Evolutionary conservation across 2,888 invertebrate genomes (phyloP).

Genomic region (Chironomus riparius): DNA sequence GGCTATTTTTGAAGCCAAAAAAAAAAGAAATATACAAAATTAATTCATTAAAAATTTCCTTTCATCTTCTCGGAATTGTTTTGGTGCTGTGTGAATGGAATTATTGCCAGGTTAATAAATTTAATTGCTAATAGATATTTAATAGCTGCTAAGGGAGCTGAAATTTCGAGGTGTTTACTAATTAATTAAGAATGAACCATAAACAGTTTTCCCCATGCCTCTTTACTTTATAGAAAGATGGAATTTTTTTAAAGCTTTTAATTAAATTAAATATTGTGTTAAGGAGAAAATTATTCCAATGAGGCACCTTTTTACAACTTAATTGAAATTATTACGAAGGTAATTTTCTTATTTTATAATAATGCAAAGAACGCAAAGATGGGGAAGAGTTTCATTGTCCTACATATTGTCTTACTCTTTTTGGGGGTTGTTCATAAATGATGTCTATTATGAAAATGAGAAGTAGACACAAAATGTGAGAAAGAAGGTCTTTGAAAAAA

Average conservation of each 20-base stretch:
- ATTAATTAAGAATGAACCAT: not conserved
- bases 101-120: not conserved
- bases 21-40: not conserved
- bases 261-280: not conserved
- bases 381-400: too few relatives aligned
- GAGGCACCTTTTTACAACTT: not conserved
- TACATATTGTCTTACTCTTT: too few relatives aligned
- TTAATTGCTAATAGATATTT: conserved; percentile 2
- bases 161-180: not conserved
- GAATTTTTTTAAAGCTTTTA: not conserved
- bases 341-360: not conserved
- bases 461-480: too few relatives aligned
- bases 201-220: not conserved
- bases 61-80: not conserved
- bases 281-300: not conserved
- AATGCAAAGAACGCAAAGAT: too few relatives aligned
- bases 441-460: too few relatives aligned
- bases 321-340: not conserved
- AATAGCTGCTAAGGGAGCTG: not conserved
- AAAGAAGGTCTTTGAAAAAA: too few relatives aligned
- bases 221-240: not conserved
- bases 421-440: too few relatives aligned
- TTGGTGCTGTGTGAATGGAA: not conserved
- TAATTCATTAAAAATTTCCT: not conserved
- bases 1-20: not conserved